Percentiles rank a stretch among this genome's conserved stretches.
These are phyloP conservation scores for Clusia tigrina DNA, from an alignment of 2,888 invertebrate genomes.

Conservation along the genomic window DNA sequence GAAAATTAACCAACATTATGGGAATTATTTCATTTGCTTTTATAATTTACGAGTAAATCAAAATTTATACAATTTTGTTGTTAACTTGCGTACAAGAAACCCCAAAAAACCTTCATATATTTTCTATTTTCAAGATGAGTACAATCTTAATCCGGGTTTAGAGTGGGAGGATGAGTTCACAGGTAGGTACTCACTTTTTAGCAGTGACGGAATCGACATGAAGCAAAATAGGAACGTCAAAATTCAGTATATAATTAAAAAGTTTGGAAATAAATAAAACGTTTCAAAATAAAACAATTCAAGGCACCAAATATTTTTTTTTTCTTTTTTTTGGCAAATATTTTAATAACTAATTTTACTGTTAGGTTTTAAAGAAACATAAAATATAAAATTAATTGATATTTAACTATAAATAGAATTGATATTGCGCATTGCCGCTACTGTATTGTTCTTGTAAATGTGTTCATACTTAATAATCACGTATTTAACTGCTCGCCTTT, in stretches of 20 bases:
- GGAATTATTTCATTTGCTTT: constrained; percentile 1
- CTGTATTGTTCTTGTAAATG: constrained; percentile 21
- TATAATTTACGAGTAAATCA: no score
- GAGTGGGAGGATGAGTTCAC: constrained; percentile 99
- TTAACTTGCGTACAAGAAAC: constrained; percentile 20
- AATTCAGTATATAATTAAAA: constrained; percentile 45
- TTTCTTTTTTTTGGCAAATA: background rate
- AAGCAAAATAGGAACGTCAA: constrained; percentile 65
- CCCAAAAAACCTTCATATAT: constrained; percentile 53
- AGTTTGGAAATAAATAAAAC: constrained; percentile 8
- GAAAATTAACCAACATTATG: background rate
- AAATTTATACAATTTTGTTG: constrained; percentile 1
- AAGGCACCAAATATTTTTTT: no score
- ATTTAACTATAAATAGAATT: background rate
- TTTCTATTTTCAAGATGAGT: constrained; percentile 88
- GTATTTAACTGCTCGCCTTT: constrained; percentile 33
- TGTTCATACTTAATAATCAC: constrained; percentile 25
- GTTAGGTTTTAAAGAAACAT: constrained; percentile 6
- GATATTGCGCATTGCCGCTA: background rate
- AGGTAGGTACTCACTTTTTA: constrained; percentile 78
- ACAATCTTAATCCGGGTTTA: constrained; percentile 99
- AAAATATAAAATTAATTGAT: constrained; percentile 24
- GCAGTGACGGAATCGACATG: constrained; percentile 64
- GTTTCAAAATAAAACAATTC: constrained; percentile 12
- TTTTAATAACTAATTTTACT: background rate